phyloP scores from a whole-genome alignment of 1,140 invertebrate genomes.

The Diprion similis region DNA sequence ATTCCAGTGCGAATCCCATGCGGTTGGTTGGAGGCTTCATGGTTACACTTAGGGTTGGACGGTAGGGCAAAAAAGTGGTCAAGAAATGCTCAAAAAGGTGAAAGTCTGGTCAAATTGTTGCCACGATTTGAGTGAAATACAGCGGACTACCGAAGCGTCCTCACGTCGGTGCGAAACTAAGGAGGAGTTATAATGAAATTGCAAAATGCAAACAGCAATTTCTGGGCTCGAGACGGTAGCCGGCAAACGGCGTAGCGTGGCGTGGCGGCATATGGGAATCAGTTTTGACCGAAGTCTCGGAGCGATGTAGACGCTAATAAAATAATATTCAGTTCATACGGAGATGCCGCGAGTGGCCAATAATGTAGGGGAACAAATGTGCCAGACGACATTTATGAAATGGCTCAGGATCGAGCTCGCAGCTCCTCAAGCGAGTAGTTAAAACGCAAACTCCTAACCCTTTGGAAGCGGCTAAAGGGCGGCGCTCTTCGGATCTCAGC shows the following conservation, averaged over 20 bases:
- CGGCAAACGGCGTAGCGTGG: not conserved
- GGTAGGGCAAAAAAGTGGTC: too few relatives aligned
- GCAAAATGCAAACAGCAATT: not conserved
- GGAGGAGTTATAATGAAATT: not conserved
- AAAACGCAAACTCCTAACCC: conserved; percentile 47
- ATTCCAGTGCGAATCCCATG: not conserved
- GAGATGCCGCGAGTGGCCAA: conserved; percentile 36
- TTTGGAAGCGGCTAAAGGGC: conserved; percentile 25
- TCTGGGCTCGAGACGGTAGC: not conserved
- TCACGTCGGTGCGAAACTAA: not conserved
- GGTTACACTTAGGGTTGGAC: too few relatives aligned
- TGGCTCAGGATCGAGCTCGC: conserved; percentile 32
- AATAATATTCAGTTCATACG: conserved; percentile 41
- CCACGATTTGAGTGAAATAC: not conserved
- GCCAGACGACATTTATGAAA: conserved; percentile 58
- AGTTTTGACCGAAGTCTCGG: not conserved
- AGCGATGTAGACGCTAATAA: conserved; percentile 44
- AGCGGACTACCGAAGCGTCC: too few relatives aligned
- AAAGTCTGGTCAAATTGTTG: too few relatives aligned
- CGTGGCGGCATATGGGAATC: not conserved
- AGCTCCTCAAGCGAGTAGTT: conserved; percentile 32
- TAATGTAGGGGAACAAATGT: conserved; percentile 54
- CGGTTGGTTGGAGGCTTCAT: not conserved
- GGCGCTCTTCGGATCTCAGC: conserved; percentile 28
- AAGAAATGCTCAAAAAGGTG: too few relatives aligned